These are phyloP conservation scores for Rhinella marina DNA, from an alignment of 2,797 vertebrate genomes.

Conservation along the genomic window DNA sequence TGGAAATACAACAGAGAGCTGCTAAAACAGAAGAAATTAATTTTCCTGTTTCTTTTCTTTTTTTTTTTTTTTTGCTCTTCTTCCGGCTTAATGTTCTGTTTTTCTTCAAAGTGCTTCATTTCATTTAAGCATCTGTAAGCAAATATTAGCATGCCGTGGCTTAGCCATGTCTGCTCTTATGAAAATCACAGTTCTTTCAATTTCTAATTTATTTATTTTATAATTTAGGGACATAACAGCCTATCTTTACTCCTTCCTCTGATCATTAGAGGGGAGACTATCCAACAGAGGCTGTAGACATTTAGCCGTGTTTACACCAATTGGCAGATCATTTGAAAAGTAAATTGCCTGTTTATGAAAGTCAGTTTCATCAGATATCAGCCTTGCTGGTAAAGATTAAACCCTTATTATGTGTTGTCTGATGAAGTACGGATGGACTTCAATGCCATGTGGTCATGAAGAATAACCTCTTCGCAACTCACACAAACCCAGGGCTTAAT, in stretches of 20 bases:
- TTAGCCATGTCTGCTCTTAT: conserved; percentile 51
- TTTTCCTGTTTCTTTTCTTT: conserved; percentile 39
- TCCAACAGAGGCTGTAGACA: conserved; percentile 32
- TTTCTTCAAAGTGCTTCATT: conserved; percentile 54
- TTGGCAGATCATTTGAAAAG: conserved; percentile 48
- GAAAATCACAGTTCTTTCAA: conserved; percentile 52
- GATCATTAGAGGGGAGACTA: conserved; percentile 23
- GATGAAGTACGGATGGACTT: conserved; percentile 35
- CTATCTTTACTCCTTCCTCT: conserved; percentile 42
- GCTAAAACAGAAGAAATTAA: conserved; percentile 62
- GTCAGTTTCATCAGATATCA: conserved; percentile 24
- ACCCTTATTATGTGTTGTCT: conserved; percentile 48
- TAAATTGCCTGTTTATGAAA: conserved; percentile 46
- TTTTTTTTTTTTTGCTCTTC: conserved; percentile 43
- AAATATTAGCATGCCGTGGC: conserved; percentile 52
- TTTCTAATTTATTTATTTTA: conserved; percentile 26
- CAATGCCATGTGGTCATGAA: conserved; percentile 44
- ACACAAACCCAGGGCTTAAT: conserved; percentile 24
- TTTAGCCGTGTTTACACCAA: conserved; percentile 42
- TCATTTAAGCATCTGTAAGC: conserved; percentile 60
- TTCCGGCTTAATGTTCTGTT: conserved; percentile 58
- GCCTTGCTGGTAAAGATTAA: conserved; percentile 32
- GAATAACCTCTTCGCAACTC: conserved; percentile 14
- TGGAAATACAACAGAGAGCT: conserved; percentile 61
- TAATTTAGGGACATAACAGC: neutral